Evolutionary conservation across 1,140 invertebrate species (phyloP), one percentile per base, ranked within the genome.

Genomic region (Sinonovacula constricta): DNA sequence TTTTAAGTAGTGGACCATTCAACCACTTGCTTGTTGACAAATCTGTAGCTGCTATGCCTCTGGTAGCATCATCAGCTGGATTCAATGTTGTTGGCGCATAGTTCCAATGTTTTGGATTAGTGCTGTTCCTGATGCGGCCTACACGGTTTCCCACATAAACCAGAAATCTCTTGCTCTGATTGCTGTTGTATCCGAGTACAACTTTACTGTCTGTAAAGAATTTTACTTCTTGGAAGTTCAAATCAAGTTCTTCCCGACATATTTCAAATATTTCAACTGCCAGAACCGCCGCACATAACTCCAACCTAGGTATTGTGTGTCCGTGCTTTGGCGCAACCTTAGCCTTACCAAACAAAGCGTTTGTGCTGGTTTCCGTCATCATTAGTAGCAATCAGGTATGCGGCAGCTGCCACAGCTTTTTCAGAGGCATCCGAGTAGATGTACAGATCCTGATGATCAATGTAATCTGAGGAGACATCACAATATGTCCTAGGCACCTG

Each of bases 401-500:
- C 72, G 15, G 68, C 72, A 34, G 79, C 69, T 14, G 71, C 36
- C 10, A 81, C 67, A 0, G 69, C 81, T 26, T 65, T 66, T 39
- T 72, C 63, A 18, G 79, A 81, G 5, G 79, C 74, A 70, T 83
- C 82, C 0, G 63, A 67, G 54, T 70, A 81, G 2, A 78, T 34
- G 34, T 72, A 67, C 3, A 83, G 15, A 26, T 72, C 57, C 0
- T 22, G 49, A 5, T n/a, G 89, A 88, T 74, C 91, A 90, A 90
- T 91, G 91, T 60, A 80, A 84, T 18, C 89, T 2, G 56, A 86
- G 81, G 56, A 65, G n/a, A 65, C 76, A 31, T 2, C 10, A 14
- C 12, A n/a, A 15, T 60, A 80, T n/a, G 24, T 33, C 10, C 78
- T n/a, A 24, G 78, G 81, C 4, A 80, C 59, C 15, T 49, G 14